Conservation (phyloP, 92 coral and sea anemone species). For the Epizoanthus scotinus region DNA sequence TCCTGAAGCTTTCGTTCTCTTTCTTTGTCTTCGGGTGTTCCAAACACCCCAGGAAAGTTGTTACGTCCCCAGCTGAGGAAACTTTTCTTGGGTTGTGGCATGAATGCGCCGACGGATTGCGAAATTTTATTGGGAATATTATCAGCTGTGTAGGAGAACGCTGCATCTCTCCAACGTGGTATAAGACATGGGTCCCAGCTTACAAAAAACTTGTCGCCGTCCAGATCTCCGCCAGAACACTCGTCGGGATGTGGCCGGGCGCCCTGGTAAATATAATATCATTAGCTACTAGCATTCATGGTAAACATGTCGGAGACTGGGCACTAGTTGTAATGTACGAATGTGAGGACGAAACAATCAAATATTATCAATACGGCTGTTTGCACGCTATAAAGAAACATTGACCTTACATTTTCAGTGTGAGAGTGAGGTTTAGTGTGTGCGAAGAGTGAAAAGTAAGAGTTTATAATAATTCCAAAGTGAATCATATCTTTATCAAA, state of each 20-base stretch:
- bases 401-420: no score
- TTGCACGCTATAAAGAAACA: no score
- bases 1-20: slow-evolving; percentile 55
- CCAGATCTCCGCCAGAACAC: slow-evolving; percentile 90
- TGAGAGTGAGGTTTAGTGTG: no score
- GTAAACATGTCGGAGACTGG: no score
- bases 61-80: slow-evolving; percentile 57
- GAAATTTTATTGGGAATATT: slow-evolving; percentile 8
- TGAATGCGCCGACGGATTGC: not conserved
- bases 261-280: slow-evolving; percentile 42
- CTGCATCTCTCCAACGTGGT: slow-evolving; percentile 67
- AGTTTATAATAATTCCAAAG: no score
- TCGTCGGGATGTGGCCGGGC: slow-evolving; percentile 94
- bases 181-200: slow-evolving; percentile 87
- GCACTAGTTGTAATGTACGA: no score
- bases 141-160: slow-evolving; percentile 70
- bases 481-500: no score
- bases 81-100: slow-evolving; percentile 4
- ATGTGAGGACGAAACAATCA: no score
- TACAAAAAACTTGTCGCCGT: slow-evolving; percentile 90
- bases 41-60: slow-evolving; percentile 62
- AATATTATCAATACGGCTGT: no score
- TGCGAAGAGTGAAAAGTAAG: no score
- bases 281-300: no score
- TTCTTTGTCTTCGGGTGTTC: slow-evolving; percentile 68